These are phyloP conservation scores for Zaprionus camerounensis DNA, from an alignment of 1,140 invertebrate genomes.

Conservation along the genomic window DNA sequence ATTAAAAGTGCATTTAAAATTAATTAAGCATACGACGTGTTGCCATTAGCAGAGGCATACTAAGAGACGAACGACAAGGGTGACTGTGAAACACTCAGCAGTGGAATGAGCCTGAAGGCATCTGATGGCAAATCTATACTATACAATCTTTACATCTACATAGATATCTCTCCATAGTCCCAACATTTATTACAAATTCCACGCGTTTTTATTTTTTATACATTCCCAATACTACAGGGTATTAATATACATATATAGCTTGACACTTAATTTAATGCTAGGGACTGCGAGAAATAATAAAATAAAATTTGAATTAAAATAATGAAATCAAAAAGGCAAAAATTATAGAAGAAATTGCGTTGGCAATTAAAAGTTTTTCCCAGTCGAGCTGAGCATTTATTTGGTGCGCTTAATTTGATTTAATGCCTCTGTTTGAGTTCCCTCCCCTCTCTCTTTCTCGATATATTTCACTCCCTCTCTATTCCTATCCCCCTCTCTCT, in stretches of 20 bases:
- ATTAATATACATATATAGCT: slow-evolving; percentile 11
- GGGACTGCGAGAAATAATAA: neutral
- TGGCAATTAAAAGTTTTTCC: slow-evolving; percentile 47
- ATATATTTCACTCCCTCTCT: neutral
- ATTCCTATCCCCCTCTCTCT: neutral
- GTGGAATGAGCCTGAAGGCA: neutral
- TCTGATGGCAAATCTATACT: neutral
- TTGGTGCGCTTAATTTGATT: slow-evolving; percentile 53
- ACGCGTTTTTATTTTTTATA: neutral
- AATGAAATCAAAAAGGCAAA: slow-evolving; percentile 11
- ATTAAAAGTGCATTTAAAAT: slow-evolving; percentile 82
- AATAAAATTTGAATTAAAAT: slow-evolving; percentile 13
- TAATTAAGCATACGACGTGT: slow-evolving; percentile 77
- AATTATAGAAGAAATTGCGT: slow-evolving; percentile 31
- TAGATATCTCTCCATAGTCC: neutral
- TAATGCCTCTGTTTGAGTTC: slow-evolving; percentile 30
- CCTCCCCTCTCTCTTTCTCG: neutral
- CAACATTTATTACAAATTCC: neutral
- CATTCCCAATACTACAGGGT: neutral
- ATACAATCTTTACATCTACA: neutral
- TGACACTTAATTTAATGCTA: slow-evolving; percentile 5
- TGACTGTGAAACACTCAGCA: slow-evolving; percentile 1
- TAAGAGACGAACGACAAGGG: neutral
- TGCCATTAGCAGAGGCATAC: slow-evolving; percentile 24
- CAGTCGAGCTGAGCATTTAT: slow-evolving; percentile 23